These are phyloP conservation scores for Sciurus carolinensis DNA, from an alignment of 2,797 vertebrate species.

Conservation along the genomic window DNA sequence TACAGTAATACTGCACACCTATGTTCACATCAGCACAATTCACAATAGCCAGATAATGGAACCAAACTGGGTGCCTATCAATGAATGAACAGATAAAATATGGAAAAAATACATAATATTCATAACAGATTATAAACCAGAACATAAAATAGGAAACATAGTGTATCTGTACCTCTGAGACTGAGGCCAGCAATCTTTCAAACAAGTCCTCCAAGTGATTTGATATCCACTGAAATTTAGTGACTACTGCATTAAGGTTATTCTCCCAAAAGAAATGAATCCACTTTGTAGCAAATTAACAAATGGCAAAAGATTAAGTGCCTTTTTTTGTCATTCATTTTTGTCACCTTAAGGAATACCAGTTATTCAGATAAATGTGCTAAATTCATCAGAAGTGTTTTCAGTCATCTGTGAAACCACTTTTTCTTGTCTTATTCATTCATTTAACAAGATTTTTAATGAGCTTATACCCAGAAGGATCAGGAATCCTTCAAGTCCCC, in stretches of 20 bases:
- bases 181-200: not conserved
- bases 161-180: not conserved
- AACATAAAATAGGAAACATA: not conserved
- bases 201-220: not conserved
- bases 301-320: constrained; percentile 20
- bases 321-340: not conserved
- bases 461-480: not conserved
- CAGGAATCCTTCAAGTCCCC: constrained; percentile 5
- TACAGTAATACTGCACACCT: too few species aligned
- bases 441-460: not conserved
- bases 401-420: constrained; percentile 1
- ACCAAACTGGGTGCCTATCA: too few species aligned
- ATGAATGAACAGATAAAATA: too few species aligned
- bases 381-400: not conserved
- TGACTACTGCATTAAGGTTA: not conserved
- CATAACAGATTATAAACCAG: not conserved
- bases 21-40: too few species aligned
- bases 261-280: not conserved
- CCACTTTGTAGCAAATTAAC: not conserved
- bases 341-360: not conserved
- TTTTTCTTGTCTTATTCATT: constrained; percentile 27
- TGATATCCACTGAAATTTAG: not conserved
- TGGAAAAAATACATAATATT: not conserved
- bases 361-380: not conserved
- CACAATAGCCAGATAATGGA: too few species aligned